phyloP scores from a whole-genome alignment of 1,140 invertebrate genomes.

The Leptonema lineaticorne region DNA sequence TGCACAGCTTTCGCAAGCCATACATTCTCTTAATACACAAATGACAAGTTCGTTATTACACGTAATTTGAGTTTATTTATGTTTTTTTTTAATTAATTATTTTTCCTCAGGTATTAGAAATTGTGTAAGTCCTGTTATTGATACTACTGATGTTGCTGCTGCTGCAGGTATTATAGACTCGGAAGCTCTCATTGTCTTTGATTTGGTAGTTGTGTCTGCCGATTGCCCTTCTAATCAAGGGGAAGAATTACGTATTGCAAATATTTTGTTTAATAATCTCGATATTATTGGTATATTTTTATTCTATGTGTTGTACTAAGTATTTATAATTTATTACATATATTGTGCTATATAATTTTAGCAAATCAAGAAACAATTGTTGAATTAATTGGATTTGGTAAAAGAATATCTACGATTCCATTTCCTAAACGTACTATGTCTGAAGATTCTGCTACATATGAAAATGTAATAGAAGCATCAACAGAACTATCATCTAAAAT shows the following conservation, averaged over 20 bases:
- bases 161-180: constrained; percentile 59
- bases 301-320: constrained; percentile 40
- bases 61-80: constrained; percentile 2
- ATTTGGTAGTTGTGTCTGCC: constrained; percentile 73
- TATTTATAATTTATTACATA: constrained; percentile 24
- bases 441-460: neutral
- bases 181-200: constrained; percentile 84
- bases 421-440: neutral
- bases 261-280: constrained; percentile 90
- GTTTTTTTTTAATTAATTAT: neutral
- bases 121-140: constrained; percentile 31
- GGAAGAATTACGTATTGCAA: constrained; percentile 74
- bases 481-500: constrained; percentile 40
- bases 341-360: constrained; percentile 46
- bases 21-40: constrained; percentile 51
- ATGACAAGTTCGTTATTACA: constrained; percentile 43
- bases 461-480: constrained; percentile 23
- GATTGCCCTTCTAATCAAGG: constrained; percentile 49
- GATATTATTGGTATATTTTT: constrained; percentile 78
- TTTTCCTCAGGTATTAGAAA: constrained; percentile 19
- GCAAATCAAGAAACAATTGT: constrained; percentile 95
- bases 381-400: constrained; percentile 85
- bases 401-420: constrained; percentile 58
- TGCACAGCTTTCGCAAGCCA: constrained; percentile 60
- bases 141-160: constrained; percentile 24